Percentiles rank a stretch among this genome's conserved stretches.
Evolutionary conservation across 2,113 vertebrate species (phyloP).

Genomic region (Equus przewalskii): DNA sequence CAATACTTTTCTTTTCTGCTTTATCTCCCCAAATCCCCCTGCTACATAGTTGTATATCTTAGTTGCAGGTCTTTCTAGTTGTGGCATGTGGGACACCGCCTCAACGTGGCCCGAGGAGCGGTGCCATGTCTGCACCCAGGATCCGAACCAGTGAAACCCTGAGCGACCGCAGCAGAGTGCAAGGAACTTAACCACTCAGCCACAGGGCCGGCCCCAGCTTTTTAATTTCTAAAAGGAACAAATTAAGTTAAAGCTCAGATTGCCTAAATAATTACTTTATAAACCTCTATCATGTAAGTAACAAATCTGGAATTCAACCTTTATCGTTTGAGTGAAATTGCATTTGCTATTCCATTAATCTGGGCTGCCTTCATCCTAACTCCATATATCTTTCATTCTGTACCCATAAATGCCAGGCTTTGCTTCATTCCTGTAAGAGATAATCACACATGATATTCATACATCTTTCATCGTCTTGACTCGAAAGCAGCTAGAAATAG

Average conservation of each 20-base stretch:
- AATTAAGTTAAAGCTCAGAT: background rate
- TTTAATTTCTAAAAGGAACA: background rate
- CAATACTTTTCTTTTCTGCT: too few relatives aligned
- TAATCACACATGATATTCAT: background rate
- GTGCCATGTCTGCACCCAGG: too few relatives aligned
- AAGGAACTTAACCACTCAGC: too few relatives aligned
- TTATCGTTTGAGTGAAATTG: background rate
- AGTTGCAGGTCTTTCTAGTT: too few relatives aligned
- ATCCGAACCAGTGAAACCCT: too few relatives aligned
- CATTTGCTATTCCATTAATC: background rate
- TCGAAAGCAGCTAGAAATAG: background rate
- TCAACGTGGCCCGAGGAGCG: too few relatives aligned
- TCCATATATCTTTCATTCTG: background rate
- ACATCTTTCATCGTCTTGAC: background rate
- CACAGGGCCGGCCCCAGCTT: background rate
- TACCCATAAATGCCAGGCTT: background rate
- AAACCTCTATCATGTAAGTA: background rate
- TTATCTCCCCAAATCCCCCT: too few relatives aligned
- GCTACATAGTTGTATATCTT: too few relatives aligned
- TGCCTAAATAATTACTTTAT: background rate
- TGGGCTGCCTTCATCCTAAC: background rate
- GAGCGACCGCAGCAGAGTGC: too few relatives aligned
- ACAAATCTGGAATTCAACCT: background rate
- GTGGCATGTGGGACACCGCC: too few relatives aligned
- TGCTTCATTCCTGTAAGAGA: background rate